These are phyloP conservation scores for Murina feae DNA, from an alignment of 2,113 vertebrate species.

Conservation along the genomic window DNA sequence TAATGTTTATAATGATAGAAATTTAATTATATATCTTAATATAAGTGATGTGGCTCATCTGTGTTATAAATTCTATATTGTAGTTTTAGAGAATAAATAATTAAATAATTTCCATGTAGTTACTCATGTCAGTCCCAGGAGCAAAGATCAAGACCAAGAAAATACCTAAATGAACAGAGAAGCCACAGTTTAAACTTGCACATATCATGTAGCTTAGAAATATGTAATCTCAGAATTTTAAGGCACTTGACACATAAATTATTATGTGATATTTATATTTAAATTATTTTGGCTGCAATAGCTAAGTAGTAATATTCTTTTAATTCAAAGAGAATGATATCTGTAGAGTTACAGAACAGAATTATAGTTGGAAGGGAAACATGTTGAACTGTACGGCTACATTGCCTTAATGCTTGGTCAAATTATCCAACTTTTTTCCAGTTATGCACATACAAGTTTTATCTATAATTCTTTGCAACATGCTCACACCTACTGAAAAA, in stretches of 20 bases:
- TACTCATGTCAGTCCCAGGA: background rate
- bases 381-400: background rate
- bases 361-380: background rate
- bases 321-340: background rate
- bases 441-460: background rate
- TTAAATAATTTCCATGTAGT: background rate
- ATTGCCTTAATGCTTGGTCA: background rate
- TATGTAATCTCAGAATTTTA: background rate
- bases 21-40: background rate
- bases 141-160: background rate
- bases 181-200: background rate
- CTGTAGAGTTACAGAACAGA: background rate
- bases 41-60: background rate
- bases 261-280: background rate
- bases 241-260: background rate
- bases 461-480: background rate
- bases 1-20: background rate
- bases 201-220: constrained; percentile 4
- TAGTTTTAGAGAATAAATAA: background rate
- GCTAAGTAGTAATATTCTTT: background rate
- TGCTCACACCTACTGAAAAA: background rate
- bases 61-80: background rate
- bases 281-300: constrained; percentile 24
- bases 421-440: background rate
- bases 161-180: background rate